Evolutionary conservation across 2,888 invertebrate genomes (phyloP), one percentile per base, ranked within the genome.

Genomic region (Drosophila barbarae): DNA sequence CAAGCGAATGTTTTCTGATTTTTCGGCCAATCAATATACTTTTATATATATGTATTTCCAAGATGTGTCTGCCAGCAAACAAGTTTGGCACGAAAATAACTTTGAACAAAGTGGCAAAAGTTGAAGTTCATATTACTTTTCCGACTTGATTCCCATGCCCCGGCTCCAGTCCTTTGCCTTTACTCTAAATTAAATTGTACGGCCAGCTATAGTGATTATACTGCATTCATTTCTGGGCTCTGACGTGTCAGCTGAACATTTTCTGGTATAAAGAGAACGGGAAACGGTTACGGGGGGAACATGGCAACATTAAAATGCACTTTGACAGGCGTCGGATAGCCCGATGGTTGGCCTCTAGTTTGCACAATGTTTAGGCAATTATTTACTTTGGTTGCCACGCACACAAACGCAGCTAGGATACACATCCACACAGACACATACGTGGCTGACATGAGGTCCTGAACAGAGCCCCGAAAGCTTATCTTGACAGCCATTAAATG

Each of bases 401-500:
- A 50, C 12, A 49, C 42, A 28, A 15, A 23, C 26, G 13, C 34
- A 46, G 26, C 10, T 23, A 35, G 30, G 30, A 46, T 15, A 23
- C 18, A 35, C 32, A 46, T 15, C n/a, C 18, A 35, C 32, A 21
- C 32, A 23, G 26, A 41, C 15, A 32, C n/a, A 23, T 2, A 34
- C 18, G 34, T 21, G 41, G 28, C 58, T 34, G 47, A 49, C 63
- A 42, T 36, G 39, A 34, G 59, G 59, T 23, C 49, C 61, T n/a
- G 10, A 35, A 35, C 36, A 35, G 42, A 54, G 36, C 64, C 50
- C 56, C 39, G 41, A 52, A 50, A 61, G 77, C 72, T 79, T 83
- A 80, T 83, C 79, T 72, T 77, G 81, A 74, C 79, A 77, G 74
- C 76, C 84, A 79, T 79, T 83, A 80, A 83, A 79, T 83, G 77